phyloP scores from a whole-genome alignment of 2,888 invertebrate species.

The Stenotaenia linearis region DNA sequence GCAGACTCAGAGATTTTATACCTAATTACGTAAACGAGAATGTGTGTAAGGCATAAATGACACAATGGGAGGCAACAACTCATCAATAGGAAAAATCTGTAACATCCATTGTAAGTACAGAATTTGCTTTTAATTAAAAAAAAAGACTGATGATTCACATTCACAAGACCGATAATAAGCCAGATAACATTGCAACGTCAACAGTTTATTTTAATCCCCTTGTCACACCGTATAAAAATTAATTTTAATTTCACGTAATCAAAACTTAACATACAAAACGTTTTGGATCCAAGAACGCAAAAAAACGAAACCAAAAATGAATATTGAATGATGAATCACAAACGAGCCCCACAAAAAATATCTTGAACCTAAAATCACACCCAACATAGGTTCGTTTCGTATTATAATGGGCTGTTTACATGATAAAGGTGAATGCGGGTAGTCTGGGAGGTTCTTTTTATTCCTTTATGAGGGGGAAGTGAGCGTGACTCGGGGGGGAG shows the following conservation, averaged over 20 bases:
- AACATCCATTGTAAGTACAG: not conserved
- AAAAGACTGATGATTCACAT: not conserved
- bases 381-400: not conserved
- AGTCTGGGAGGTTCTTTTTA: not conserved
- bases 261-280: not conserved
- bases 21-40: not conserved
- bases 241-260: not conserved
- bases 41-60: not conserved
- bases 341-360: no score
- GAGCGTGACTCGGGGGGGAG: not conserved
- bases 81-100: not conserved
- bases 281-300: no score
- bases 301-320: no score
- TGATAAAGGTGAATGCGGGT: not conserved
- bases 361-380: not conserved
- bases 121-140: not conserved
- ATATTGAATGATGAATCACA: no score
- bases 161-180: no score
- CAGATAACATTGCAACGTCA: not conserved
- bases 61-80: not conserved
- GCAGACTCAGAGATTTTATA: not conserved
- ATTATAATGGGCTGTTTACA: not conserved
- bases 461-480: not conserved
- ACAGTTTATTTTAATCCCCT: not conserved
- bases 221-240: not conserved